A percentile compares a stretch with the other conserved stretches of the same genome.
phyloP scores from a whole-genome alignment of 2,888 invertebrate species.

The Leptogaster cylindrica region DNA sequence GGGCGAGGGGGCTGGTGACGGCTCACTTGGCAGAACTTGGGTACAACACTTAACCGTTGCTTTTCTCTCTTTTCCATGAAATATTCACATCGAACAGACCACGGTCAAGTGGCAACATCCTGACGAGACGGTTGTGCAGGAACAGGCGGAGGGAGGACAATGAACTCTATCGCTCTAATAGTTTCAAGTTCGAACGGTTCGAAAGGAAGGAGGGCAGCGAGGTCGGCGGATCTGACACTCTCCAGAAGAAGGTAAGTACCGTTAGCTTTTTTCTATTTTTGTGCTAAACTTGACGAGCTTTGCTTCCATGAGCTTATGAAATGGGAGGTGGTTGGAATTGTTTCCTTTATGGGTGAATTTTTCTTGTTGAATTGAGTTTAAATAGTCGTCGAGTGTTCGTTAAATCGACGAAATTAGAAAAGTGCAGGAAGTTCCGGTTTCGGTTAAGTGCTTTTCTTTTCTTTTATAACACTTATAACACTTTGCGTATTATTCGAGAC shows the following conservation, averaged over 20 bases:
- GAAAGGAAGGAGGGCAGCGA: conserved; percentile 74
- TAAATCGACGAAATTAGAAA: no score
- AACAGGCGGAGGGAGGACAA: conserved; percentile 77
- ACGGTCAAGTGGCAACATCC: conserved; percentile 60
- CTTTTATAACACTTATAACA: no score
- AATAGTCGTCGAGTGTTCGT: no score
- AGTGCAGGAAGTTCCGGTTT: no score
- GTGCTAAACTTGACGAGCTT: no score
- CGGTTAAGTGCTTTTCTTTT: no score
- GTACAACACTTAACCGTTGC: background rate
- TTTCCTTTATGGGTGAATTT: no score
- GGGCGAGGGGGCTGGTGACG: background rate
- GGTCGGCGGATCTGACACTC: conserved; percentile 66
- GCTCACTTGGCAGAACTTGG: conserved; percentile 9
- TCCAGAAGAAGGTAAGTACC: conserved; percentile 73
- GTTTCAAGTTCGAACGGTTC: conserved; percentile 86
- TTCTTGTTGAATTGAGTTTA: no score
- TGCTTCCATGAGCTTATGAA: no score
- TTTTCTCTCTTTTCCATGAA: conserved; percentile 24
- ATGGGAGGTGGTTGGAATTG: no score
- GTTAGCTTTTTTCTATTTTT: no score
- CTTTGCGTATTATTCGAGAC: no score
- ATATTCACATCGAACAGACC: conserved; percentile 51
- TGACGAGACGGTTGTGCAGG: conserved; percentile 77
- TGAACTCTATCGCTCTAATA: conserved; percentile 84